Percentiles rank a stretch among this genome's conserved stretches.
phyloP scores from a whole-genome alignment of 2,113 vertebrate species.

The Ia io region DNA sequence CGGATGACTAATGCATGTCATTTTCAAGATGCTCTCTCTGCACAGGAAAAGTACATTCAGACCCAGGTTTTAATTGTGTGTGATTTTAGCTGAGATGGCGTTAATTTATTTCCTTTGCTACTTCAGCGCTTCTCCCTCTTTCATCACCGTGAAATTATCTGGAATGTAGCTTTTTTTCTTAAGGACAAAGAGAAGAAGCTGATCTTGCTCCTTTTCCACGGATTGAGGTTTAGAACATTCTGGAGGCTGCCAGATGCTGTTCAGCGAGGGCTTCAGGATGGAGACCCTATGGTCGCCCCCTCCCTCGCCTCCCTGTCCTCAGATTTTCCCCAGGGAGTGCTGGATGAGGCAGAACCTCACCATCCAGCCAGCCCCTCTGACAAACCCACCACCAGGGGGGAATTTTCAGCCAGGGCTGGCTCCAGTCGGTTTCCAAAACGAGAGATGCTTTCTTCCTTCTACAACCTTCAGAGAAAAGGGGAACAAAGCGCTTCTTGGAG shows the following conservation, averaged over 20 bases:
- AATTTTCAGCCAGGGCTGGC: not conserved
- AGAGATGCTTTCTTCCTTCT: not conserved
- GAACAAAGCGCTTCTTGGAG: not conserved
- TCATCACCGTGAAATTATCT: constrained; percentile 73
- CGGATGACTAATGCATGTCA: constrained; percentile 73
- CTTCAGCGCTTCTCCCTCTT: constrained; percentile 76
- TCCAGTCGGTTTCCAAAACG: not conserved
- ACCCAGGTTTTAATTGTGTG: constrained; percentile 83
- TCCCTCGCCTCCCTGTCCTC: not conserved
- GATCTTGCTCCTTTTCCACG: constrained; percentile 61
- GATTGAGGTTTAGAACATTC: constrained; percentile 51
- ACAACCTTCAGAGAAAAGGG: not conserved
- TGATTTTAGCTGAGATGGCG: constrained; percentile 81
- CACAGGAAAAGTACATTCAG: constrained; percentile 73
- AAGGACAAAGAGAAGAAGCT: constrained; percentile 76
- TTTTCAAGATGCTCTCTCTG: constrained; percentile 75
- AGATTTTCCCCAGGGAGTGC: not conserved
- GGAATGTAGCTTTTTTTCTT: constrained; percentile 59
- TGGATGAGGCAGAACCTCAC: not conserved
- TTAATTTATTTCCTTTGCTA: constrained; percentile 80
- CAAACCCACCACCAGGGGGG: not conserved
- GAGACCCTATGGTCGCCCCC: not conserved
- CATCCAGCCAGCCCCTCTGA: not conserved
- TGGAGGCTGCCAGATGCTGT: constrained; percentile 35
- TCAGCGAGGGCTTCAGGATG: not conserved